Conservation (phyloP, 2,797 vertebrate genomes). For the Crocodylus rhombifer region DNA sequence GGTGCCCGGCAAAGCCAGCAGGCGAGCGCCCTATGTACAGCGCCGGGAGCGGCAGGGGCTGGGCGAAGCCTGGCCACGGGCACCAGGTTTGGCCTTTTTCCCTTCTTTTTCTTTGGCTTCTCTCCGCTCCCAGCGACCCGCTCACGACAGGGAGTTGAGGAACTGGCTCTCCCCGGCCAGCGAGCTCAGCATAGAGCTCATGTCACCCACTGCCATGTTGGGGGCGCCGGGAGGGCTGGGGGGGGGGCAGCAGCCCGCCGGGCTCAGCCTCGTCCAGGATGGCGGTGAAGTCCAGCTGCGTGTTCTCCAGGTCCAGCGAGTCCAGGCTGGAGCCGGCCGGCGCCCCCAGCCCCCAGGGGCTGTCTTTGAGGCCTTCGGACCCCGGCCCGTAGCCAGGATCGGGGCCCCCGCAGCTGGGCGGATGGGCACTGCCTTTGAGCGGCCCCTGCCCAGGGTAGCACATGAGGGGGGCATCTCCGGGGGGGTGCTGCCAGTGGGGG, state of each 20-base stretch:
- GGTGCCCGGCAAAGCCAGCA: too few species aligned
- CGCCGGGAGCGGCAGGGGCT: too few species aligned
- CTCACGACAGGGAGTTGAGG: conserved; percentile 89
- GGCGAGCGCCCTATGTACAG: too few species aligned
- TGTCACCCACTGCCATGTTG: conserved; percentile 98
- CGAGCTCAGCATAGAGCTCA: conserved; percentile 95
- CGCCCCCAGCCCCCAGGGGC: conserved; percentile 82
- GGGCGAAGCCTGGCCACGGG: too few species aligned
- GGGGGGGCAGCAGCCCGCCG: conserved; percentile 80
- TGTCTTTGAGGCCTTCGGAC: conserved; percentile 81
- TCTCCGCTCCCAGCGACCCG: not conserved
- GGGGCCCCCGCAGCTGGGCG: conserved; percentile 85
- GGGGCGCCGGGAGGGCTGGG: conserved; percentile 68
- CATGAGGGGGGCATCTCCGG: conserved; percentile 56
- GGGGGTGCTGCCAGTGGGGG: conserved; percentile 74
- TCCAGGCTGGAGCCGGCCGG: conserved; percentile 92
- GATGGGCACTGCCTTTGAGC: conserved; percentile 64
- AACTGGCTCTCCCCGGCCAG: conserved; percentile 97
- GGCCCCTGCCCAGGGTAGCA: conserved; percentile 85
- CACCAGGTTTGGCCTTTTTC: too few species aligned
- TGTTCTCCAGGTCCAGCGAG: conserved; percentile 95
- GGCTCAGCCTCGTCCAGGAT: conserved; percentile 94
- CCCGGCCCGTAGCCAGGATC: conserved; percentile 62
- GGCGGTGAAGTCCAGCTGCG: conserved; percentile 96
- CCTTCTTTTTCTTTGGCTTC: too few species aligned